Evolutionary conservation across 1,140 invertebrate species (phyloP), one percentile per base, ranked within the genome.

Genomic region (Conus ventricosus): DNA sequence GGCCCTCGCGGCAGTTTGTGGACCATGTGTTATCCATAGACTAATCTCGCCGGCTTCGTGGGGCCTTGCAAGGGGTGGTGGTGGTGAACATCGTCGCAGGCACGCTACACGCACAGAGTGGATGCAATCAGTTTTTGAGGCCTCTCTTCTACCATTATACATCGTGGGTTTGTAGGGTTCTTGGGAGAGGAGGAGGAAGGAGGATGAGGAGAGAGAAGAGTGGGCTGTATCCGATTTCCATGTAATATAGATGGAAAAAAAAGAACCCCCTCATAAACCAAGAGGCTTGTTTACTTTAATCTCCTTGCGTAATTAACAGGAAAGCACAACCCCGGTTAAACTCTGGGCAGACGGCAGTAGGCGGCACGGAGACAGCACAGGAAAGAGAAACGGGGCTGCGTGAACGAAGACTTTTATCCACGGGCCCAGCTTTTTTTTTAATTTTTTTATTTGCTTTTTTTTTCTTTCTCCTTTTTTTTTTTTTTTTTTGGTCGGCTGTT

Each of bases 21-120:
- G 67, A 71, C 67, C 67, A 71, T 71, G 67, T 71, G 67, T 71
- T 71, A 71, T 71, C 67, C 67, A 71, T 71, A 71, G 8, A 78
- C 25, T 39, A 78, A 78, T 78, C 76, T 51, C 27, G 39, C 76
- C 11, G 25, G 76, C 25, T 78, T 11, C 7, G 76, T 51, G 25
- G 39, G 25, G 76, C 39, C 25, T 39, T 11, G 76, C 17, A 78
- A 39, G 76, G 39, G n/a, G 76, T 27, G 76, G 8, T 8, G n/a
- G 76, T 27, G 76, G 76, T 17, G 25, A 11, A 39, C 25, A 39
- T 13, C 27, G 76, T 17, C 25, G 23, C 2, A 8, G 25, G 39
- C 25, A 78, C 25, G 76, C 27, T 15, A 78, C 8, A 78, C 25
- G 39, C 25, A 78, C 23, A 78, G 76, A 78, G 25, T 39, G 78